Evolutionary conservation across 2,113 vertebrate genomes (phyloP).

Genomic region (Prunella himalayana): DNA sequence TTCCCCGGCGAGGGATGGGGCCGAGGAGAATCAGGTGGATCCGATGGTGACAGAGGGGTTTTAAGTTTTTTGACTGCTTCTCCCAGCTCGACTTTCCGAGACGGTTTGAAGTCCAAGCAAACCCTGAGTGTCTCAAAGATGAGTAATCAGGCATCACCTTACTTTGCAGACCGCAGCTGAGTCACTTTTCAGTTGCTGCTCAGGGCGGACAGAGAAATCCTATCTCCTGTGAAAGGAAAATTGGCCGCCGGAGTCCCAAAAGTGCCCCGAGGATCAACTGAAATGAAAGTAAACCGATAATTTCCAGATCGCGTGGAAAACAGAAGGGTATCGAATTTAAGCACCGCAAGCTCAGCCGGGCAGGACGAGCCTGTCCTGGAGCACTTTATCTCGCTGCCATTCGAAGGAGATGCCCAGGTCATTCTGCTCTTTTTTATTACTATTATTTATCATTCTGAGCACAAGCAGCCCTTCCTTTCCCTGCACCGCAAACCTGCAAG

Average conservation of each 20-base stretch:
- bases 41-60: not conserved
- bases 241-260: slow-evolving; percentile 3
- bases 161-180: not conserved
- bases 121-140: not conserved
- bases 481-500: not conserved
- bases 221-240: slow-evolving; percentile 30
- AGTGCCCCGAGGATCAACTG: slow-evolving; percentile 22
- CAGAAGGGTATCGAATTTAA: not conserved
- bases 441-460: not conserved
- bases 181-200: slow-evolving; percentile 7
- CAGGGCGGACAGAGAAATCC: not conserved
- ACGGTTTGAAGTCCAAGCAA: not conserved
- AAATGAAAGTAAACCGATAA: slow-evolving; percentile 39
- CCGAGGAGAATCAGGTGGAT: not conserved
- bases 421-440: not conserved
- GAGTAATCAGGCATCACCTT: slow-evolving; percentile 11
- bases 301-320: slow-evolving; percentile 40
- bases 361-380: not conserved
- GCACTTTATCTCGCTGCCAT: not conserved
- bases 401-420: not conserved
- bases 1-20: not conserved
- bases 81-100: not conserved
- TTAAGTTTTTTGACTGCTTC: not conserved
- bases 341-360: not conserved
- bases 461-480: not conserved